A percentile compares a stretch with the other conserved stretches of the same genome.
These are phyloP conservation scores for Lasioglossum baleicum DNA, from an alignment of 1,140 invertebrate species.

Conservation along the genomic window DNA sequence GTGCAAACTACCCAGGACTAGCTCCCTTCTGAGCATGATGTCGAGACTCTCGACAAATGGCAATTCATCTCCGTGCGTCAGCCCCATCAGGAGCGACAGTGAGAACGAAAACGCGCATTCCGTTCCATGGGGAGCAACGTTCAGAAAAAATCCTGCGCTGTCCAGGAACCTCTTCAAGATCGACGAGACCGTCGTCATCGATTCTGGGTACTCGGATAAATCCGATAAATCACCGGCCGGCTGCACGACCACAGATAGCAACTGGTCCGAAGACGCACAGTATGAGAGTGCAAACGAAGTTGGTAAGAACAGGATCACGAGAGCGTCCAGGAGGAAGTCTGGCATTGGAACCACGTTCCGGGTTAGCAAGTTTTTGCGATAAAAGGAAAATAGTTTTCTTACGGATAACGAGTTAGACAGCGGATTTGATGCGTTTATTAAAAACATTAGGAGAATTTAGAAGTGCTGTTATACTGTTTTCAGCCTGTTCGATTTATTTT, in stretches of 20 bases:
- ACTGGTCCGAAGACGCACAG: not conserved
- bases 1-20: slow-evolving; percentile 51
- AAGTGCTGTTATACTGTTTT: too few relatives aligned
- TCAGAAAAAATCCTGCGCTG: not conserved
- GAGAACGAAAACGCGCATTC: not conserved
- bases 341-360: not conserved
- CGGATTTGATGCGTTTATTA: too few relatives aligned
- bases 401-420: too few relatives aligned
- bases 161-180: slow-evolving; percentile 43
- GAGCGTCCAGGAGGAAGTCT: not conserved
- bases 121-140: not conserved
- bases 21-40: slow-evolving; percentile 53
- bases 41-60: not conserved
- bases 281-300: not conserved
- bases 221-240: not conserved
- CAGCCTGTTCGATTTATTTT: too few relatives aligned
- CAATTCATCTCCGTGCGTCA: too few relatives aligned
- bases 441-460: too few relatives aligned
- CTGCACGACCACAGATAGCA: not conserved
- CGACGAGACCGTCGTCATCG: slow-evolving; percentile 51
- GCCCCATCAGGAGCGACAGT: slow-evolving; percentile 42
- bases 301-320: not conserved
- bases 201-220: slow-evolving; percentile 63
- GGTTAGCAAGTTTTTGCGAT: not conserved
- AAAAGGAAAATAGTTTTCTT: too few relatives aligned